phyloP scores from a whole-genome alignment of 2,113 vertebrate genomes.

The Tychaedon coryphoeus region DNA sequence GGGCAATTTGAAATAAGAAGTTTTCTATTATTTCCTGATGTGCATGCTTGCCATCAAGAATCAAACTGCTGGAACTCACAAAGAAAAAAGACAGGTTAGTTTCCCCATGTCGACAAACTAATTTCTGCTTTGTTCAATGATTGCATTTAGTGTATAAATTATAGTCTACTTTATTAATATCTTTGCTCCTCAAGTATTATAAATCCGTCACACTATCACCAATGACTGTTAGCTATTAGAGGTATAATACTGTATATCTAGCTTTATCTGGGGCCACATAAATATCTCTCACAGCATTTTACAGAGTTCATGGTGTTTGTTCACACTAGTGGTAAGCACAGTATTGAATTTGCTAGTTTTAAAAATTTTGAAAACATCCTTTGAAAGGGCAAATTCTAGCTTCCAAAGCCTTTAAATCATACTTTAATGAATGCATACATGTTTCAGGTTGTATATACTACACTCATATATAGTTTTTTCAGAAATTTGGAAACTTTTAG shows the following conservation, averaged over 20 bases:
- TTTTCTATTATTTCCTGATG: neutral
- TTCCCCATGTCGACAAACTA: neutral
- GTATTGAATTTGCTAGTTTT: neutral
- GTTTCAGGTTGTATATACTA: neutral
- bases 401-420: neutral
- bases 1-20: neutral
- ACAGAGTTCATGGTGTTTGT: neutral
- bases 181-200: neutral
- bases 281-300: neutral
- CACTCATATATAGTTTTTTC: neutral
- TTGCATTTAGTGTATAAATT: neutral
- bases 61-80: neutral
- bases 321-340: neutral
- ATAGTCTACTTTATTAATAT: neutral
- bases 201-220: neutral
- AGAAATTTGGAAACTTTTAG: neutral
- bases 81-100: neutral
- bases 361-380: neutral
- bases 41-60: neutral
- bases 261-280: neutral
- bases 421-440: neutral
- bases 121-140: neutral
- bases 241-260: neutral
- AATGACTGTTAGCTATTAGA: neutral
- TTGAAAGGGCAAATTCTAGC: neutral